phyloP scores from a whole-genome alignment of 2,113 vertebrate species.

The Chroicocephalus ridibundus region DNA sequence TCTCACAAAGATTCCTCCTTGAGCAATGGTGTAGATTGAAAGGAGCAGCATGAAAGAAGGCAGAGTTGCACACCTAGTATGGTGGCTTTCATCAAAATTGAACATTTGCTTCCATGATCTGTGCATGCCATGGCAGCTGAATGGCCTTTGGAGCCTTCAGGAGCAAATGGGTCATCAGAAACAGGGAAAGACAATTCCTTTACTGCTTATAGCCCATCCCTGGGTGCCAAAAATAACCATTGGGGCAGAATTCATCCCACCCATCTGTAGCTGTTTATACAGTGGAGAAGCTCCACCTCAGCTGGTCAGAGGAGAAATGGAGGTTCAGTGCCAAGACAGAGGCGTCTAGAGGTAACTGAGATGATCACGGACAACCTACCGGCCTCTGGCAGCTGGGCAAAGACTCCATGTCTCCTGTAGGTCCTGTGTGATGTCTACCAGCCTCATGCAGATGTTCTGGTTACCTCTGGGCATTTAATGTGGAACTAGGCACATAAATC shows the following conservation, averaged over 20 bases:
- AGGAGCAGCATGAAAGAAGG: neutral
- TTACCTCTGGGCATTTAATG: neutral
- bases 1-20: neutral
- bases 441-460: neutral
- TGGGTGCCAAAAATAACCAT: neutral
- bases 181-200: neutral
- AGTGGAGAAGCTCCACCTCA: neutral
- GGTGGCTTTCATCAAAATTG: neutral
- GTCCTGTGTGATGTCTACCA: neutral
- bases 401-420: neutral
- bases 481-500: neutral
- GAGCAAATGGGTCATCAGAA: neutral
- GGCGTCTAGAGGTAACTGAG: neutral
- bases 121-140: neutral
- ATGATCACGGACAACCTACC: neutral
- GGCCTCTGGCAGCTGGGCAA: neutral
- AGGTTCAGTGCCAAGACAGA: neutral
- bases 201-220: neutral
- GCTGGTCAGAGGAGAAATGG: neutral
- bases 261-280: neutral
- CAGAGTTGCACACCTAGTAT: neutral
- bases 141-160: neutral
- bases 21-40: neutral
- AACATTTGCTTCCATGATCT: accelerated
- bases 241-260: neutral